Percentiles rank a stretch among this genome's conserved stretches.
These are phyloP conservation scores for Craniophora ligustri DNA, from an alignment of 2,888 invertebrate species.

Conservation along the genomic window DNA sequence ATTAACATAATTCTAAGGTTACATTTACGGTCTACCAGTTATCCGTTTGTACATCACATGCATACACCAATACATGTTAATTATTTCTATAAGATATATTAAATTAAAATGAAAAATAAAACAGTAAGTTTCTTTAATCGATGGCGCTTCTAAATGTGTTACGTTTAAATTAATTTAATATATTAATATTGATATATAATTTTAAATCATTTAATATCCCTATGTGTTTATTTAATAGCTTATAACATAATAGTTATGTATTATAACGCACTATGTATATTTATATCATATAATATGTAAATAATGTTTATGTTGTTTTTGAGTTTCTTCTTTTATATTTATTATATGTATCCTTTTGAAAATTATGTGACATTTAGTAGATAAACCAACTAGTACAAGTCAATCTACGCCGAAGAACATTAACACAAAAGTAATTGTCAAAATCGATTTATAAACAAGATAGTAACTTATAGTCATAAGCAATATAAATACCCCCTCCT, in stretches of 20 bases:
- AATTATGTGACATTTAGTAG: slow-evolving; percentile 15
- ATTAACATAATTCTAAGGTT: not conserved
- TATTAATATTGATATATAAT: slow-evolving; percentile 45
- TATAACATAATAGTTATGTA: slow-evolving; percentile 46
- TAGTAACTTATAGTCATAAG: no score
- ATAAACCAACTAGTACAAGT: no score
- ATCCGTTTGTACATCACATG: not conserved
- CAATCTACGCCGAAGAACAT: no score
- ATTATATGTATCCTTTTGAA: slow-evolving; percentile 39
- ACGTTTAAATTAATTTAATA: slow-evolving; percentile 45
- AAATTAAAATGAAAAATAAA: slow-evolving; percentile 53
- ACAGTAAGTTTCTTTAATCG: slow-evolving; percentile 63
- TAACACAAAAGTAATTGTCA: no score
- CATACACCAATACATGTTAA: not conserved
- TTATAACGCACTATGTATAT: slow-evolving; percentile 46
- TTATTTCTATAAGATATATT: no score
- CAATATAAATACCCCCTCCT: no score
- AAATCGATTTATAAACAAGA: no score
- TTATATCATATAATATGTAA: slow-evolving; percentile 54
- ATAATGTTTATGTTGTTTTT: slow-evolving; percentile 57
- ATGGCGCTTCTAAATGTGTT: slow-evolving; percentile 72
- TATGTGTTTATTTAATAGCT: slow-evolving; percentile 50
- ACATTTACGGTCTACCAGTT: not conserved
- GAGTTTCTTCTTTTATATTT: slow-evolving; percentile 42
- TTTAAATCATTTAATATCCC: slow-evolving; percentile 25